These are phyloP conservation scores for Cephus runcator DNA, from an alignment of 2,888 invertebrate species.

Conservation along the genomic window DNA sequence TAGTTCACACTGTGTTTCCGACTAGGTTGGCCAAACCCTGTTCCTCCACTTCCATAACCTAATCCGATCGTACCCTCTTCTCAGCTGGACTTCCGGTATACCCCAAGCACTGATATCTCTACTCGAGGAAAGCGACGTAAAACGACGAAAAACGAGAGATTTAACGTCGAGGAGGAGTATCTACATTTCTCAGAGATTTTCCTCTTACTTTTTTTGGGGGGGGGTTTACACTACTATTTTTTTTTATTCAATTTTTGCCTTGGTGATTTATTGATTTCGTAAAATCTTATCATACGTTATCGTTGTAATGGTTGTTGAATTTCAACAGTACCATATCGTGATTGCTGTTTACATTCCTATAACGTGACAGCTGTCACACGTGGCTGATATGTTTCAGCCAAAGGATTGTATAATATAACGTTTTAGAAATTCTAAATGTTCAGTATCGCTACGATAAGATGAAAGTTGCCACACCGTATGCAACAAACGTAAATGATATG, in stretches of 20 bases:
- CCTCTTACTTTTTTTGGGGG: background rate
- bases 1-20: conserved; percentile 45
- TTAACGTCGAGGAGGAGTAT: background rate
- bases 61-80: background rate
- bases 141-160: background rate
- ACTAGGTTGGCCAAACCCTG: background rate
- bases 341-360: too few relatives aligned
- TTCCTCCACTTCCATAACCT: background rate
- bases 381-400: too few relatives aligned
- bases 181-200: background rate
- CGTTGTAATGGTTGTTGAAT: background rate
- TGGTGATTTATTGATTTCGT: background rate
- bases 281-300: background rate
- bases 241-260: background rate
- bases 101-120: background rate
- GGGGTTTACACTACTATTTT: background rate
- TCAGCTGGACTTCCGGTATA: background rate
- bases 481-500: background rate
- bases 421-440: background rate
- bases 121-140: background rate
- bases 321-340: background rate
- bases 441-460: background rate
- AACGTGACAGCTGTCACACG: too few relatives aligned
- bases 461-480: background rate
- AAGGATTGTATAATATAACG: too few relatives aligned